phyloP scores from a whole-genome alignment of 2,888 invertebrate species.

The Drosophila recens region DNA sequence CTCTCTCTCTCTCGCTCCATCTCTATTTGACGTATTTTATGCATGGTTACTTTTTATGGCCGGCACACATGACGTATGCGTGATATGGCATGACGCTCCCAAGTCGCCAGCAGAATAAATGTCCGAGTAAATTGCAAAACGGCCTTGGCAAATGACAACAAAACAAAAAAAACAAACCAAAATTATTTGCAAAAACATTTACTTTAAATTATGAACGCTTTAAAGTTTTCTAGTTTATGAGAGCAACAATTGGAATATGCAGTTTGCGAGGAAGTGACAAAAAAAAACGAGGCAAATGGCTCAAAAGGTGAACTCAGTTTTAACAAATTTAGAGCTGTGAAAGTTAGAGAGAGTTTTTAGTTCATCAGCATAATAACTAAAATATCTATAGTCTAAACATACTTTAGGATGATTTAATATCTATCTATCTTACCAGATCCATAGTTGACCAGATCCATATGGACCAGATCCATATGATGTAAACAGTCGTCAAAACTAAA shows the following conservation, averaged over 20 bases:
- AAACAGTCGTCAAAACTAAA: no score
- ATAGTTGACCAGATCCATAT: no score
- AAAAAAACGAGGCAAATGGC: not conserved
- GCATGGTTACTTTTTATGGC: constrained; percentile 65
- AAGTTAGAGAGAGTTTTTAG: not conserved
- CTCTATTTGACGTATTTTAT: constrained; percentile 47
- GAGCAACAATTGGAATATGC: constrained; percentile 14
- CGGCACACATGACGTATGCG: constrained; percentile 71
- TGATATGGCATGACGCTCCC: constrained; percentile 51
- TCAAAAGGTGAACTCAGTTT: not conserved
- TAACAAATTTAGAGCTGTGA: not conserved
- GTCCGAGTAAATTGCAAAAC: constrained; percentile 35
- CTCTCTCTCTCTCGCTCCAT: not conserved
- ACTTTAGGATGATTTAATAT: not conserved
- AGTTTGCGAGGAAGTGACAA: not conserved
- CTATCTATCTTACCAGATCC: not conserved
- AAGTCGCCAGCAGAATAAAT: constrained; percentile 4
- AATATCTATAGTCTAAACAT: not conserved
- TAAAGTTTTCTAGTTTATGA: constrained; percentile 49
- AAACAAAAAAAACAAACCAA: not conserved
- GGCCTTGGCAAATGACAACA: constrained; percentile 39
- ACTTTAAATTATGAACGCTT: constrained; percentile 49
- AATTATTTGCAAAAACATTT: constrained; percentile 3
- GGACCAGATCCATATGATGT: no score
- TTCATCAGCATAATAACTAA: not conserved